phyloP scores from a whole-genome alignment of 2,797 vertebrate genomes.

The Sorex maritimensis region DNA sequence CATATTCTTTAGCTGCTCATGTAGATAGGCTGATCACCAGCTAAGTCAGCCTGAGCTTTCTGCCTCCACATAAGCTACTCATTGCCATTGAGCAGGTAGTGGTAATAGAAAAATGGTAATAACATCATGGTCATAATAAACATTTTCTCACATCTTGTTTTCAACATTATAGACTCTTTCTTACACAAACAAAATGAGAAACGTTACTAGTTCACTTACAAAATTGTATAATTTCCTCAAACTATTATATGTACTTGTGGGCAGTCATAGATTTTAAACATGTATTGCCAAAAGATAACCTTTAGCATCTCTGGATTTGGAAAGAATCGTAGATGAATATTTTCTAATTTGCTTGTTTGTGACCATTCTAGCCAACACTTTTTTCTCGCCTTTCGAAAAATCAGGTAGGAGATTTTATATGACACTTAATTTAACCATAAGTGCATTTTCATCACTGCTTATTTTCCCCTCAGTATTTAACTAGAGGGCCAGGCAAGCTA shows the following conservation, averaged over 20 bases:
- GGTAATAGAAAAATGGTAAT: not conserved
- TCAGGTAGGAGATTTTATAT: not conserved
- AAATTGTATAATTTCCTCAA: slow-evolving; percentile 5
- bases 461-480: not conserved
- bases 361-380: not conserved
- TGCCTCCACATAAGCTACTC: not conserved
- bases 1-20: too few relatives aligned
- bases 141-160: not conserved
- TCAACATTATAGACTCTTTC: not conserved
- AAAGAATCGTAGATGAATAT: not conserved
- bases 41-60: too few relatives aligned
- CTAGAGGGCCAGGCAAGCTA: not conserved
- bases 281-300: not conserved
- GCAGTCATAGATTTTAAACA: not conserved
- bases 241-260: not conserved
- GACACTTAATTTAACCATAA: slow-evolving; percentile 10
- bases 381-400: not conserved
- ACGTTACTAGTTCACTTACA: not conserved
- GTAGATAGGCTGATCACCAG: too few relatives aligned
- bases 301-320: not conserved
- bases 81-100: not conserved
- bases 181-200: slow-evolving; percentile 16
- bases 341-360: slow-evolving; percentile 33
- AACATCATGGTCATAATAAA: not conserved
- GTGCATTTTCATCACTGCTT: not conserved